Evolutionary conservation across 2,797 vertebrate genomes (phyloP).

Genomic region (Galagoides demidoff): DNA sequence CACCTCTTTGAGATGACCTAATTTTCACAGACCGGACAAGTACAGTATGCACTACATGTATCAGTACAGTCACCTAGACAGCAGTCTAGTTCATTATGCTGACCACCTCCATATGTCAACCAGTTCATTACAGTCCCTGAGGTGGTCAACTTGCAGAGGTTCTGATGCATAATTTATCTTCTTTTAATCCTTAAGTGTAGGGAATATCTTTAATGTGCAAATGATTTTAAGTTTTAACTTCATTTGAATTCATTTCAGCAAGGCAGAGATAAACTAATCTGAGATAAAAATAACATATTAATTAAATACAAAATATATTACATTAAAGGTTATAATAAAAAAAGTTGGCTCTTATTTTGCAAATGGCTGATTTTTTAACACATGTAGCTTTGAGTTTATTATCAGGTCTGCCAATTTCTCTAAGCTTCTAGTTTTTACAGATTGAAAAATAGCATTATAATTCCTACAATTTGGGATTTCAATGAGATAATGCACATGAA

Average conservation of each 20-base stretch:
- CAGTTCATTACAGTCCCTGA: no score
- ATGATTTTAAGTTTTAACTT: conserved; percentile 20
- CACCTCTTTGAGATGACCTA: no score
- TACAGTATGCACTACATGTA: no score
- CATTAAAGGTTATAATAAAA: neutral
- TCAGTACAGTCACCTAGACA: no score
- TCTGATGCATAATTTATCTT: neutral
- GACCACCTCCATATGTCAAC: no score
- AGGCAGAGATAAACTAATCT: neutral
- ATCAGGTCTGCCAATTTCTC: neutral
- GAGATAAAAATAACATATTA: neutral
- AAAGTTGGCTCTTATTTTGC: neutral
- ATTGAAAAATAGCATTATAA: neutral
- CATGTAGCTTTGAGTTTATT: neutral
- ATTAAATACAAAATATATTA: neutral
- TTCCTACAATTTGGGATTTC: neutral
- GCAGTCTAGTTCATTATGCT: no score
- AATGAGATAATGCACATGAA: neutral
- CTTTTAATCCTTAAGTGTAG: neutral
- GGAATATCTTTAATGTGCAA: neutral
- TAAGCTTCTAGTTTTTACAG: neutral
- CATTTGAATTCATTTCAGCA: neutral
- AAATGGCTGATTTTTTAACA: conserved; percentile 13
- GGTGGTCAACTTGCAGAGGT: no score
- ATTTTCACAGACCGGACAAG: no score